These are phyloP conservation scores for Ptychobarbus kaznakovi DNA, from an alignment of 2,797 vertebrate genomes.

Conservation along the genomic window DNA sequence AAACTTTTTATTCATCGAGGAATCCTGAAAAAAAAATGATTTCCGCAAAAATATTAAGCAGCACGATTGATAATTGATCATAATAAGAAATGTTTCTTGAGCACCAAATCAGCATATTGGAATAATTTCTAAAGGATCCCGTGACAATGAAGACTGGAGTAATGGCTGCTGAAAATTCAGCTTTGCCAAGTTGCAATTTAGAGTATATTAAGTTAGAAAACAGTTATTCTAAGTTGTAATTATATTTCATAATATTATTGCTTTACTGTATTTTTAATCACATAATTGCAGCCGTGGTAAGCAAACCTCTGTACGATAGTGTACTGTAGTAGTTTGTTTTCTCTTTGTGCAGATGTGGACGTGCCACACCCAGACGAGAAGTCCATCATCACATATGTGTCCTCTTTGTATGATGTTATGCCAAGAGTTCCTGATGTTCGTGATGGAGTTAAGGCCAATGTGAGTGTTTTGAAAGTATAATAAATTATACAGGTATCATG, in stretches of 20 bases:
- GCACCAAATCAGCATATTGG: neutral
- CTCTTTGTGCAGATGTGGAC: constrained; percentile 83
- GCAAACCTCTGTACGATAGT: neutral
- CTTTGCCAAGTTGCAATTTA: neutral
- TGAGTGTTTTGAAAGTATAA: constrained; percentile 69
- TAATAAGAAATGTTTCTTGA: no score
- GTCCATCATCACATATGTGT: constrained; percentile 96
- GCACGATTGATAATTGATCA: neutral
- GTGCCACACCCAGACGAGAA: constrained; percentile 95
- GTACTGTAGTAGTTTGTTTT: constrained; percentile 6
- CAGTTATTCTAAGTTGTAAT: neutral
- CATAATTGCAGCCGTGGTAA: neutral
- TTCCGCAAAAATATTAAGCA: no score
- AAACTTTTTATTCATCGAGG: neutral
- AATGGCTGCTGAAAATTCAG: no score
- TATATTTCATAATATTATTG: neutral
- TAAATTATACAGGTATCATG: neutral
- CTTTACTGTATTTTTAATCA: neutral
- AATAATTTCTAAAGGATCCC: neutral
- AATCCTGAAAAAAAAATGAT: neutral
- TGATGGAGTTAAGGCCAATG: constrained; percentile 89
- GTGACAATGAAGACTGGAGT: no score
- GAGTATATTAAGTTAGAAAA: neutral
- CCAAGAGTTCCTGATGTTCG: constrained; percentile 90
- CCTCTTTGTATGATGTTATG: constrained; percentile 93